A percentile compares a stretch with the other conserved stretches of the same genome.
Conservation (phyloP, 2,888 invertebrate genomes). For the Xiphydria camelus region DNA sequence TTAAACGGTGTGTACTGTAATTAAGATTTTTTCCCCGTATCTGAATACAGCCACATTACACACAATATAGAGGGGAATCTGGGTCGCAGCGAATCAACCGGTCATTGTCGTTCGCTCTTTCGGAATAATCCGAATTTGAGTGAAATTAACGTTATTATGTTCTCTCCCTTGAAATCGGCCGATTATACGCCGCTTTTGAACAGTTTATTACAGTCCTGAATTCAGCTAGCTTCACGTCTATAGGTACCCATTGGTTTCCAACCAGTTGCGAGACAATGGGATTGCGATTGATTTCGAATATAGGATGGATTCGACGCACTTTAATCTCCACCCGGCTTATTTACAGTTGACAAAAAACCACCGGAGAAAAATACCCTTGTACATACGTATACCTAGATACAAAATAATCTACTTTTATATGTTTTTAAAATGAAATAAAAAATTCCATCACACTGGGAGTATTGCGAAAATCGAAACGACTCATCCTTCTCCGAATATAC, state of each 20-base stretch:
- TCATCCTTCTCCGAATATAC: too few relatives aligned
- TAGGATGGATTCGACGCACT: not conserved
- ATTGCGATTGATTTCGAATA: slow-evolving; percentile 25
- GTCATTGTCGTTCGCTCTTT: slow-evolving; percentile 46
- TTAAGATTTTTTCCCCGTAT: too few relatives aligned
- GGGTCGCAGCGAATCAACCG: slow-evolving; percentile 42
- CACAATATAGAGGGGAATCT: slow-evolving; percentile 34
- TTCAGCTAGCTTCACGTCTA: slow-evolving; percentile 19
- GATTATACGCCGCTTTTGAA: slow-evolving; percentile 24
- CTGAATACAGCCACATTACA: too few relatives aligned
- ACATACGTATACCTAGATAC: too few relatives aligned
- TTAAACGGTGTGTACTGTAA: too few relatives aligned
- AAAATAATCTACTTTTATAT: too few relatives aligned
- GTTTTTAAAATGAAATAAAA: too few relatives aligned
- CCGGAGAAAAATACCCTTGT: too few relatives aligned
- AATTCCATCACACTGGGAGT: too few relatives aligned
- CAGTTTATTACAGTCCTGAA: slow-evolving; percentile 27
- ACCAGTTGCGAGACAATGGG: slow-evolving; percentile 22
- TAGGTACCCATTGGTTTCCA: not conserved
- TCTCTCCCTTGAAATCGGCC: slow-evolving; percentile 16
- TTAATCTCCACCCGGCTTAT: not conserved
- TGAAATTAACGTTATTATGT: slow-evolving; percentile 33
- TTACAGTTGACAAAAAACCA: too few relatives aligned
- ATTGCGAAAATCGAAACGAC: too few relatives aligned
- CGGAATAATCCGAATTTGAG: slow-evolving; percentile 33